These are phyloP conservation scores for Pseudomyrmex sp. DNA, from an alignment of 1,140 invertebrate species.

Conservation along the genomic window DNA sequence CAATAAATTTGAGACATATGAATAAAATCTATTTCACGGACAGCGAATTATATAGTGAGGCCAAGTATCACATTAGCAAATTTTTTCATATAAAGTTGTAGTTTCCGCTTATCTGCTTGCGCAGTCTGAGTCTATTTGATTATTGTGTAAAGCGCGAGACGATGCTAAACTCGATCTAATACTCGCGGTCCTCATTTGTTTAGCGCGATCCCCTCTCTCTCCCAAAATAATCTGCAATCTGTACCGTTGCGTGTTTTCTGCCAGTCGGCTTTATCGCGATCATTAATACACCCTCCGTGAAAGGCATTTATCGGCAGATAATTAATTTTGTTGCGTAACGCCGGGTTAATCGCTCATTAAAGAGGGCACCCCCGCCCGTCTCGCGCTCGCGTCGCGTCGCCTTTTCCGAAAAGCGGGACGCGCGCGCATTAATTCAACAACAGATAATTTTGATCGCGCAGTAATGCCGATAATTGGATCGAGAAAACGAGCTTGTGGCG, in stretches of 20 bases:
- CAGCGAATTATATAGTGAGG: too few relatives aligned
- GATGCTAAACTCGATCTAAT: background rate
- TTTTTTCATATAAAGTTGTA: background rate
- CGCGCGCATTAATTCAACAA: conserved; percentile 67
- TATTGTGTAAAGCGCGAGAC: background rate
- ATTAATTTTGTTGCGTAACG: conserved; percentile 79
- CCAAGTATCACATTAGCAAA: background rate
- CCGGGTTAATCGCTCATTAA: conserved; percentile 73
- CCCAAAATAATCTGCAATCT: conserved; percentile 73
- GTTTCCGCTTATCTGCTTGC: background rate
- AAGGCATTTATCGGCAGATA: conserved; percentile 75
- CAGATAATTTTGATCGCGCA: conserved; percentile 52
- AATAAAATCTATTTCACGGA: too few relatives aligned
- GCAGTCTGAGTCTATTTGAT: background rate
- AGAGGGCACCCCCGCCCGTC: conserved; percentile 13
- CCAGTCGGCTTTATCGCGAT: conserved; percentile 73
- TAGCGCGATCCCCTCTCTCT: background rate
- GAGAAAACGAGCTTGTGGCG: conserved; percentile 30
- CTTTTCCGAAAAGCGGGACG: conserved; percentile 48
- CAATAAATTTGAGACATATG: background rate
- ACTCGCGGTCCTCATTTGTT: conserved; percentile 24
- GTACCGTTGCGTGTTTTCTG: conserved; percentile 72
- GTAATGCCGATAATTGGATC: conserved; percentile 51
- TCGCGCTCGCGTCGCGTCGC: conserved; percentile 18
- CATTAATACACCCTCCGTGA: conserved; percentile 69